phyloP scores from a whole-genome alignment of 2,797 vertebrate species.

The Leptoclinus maculatus region DNA sequence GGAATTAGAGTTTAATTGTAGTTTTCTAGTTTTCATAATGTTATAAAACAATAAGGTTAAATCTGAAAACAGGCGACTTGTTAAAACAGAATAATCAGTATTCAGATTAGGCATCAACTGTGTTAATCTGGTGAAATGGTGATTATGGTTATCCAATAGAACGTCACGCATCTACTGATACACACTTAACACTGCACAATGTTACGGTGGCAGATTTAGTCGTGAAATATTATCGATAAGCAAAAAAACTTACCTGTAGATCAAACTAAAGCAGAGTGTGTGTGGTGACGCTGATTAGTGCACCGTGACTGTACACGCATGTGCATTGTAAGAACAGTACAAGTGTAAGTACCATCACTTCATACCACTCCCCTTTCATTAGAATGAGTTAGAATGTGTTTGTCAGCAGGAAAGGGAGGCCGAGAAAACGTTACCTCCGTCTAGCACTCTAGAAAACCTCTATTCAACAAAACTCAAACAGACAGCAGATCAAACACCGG shows the following conservation, averaged over 20 bases:
- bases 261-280: conserved; percentile 9
- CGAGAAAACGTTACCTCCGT: conserved; percentile 2
- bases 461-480: conserved; percentile 17
- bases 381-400: conserved; percentile 54
- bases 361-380: conserved; percentile 34
- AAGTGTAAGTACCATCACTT: conserved; percentile 18
- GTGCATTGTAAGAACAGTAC: not conserved
- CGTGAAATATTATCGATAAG: not conserved
- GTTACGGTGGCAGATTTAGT: not conserved
- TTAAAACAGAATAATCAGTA: not conserved
- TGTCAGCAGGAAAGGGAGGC: conserved; percentile 30
- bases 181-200: conserved; percentile 18
- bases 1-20: not conserved
- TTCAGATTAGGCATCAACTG: not conserved
- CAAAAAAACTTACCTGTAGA: not conserved
- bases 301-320: not conserved
- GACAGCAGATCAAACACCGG: conserved; percentile 19
- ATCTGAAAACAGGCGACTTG: not conserved
- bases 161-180: not conserved
- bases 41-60: not conserved
- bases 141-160: not conserved
- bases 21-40: not conserved
- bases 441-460: conserved; percentile 20
- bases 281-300: not conserved
- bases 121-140: conserved; percentile 16